Conservation (phyloP, 2,113 vertebrate genomes). For the Macrotus californicus region DNA sequence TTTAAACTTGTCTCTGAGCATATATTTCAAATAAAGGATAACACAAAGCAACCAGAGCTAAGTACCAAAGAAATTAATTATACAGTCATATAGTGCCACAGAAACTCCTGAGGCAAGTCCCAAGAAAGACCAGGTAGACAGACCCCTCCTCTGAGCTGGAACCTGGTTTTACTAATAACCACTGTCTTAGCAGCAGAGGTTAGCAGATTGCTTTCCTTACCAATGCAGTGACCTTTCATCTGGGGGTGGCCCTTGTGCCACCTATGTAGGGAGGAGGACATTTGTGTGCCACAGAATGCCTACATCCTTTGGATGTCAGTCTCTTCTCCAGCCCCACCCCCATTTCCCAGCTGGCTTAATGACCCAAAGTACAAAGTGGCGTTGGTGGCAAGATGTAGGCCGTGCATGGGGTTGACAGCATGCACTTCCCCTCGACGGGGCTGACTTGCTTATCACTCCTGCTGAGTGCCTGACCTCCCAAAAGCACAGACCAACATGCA, state of each 20-base stretch:
- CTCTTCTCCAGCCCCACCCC: background rate
- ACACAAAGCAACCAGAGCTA: constrained; percentile 30
- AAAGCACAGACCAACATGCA: background rate
- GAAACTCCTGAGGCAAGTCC: background rate
- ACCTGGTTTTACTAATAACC: background rate
- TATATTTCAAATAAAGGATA: constrained; percentile 41
- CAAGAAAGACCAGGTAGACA: background rate
- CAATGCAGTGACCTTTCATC: background rate
- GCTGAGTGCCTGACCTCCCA: background rate
- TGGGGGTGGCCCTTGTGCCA: background rate
- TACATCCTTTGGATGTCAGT: background rate
- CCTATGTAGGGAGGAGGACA: background rate
- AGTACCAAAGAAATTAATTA: constrained; percentile 48
- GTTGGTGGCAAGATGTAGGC: background rate
- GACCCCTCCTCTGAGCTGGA: background rate
- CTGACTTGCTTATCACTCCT: background rate
- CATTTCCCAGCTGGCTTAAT: background rate
- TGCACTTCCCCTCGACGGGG: background rate
- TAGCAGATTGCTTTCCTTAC: background rate
- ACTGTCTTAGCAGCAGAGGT: background rate
- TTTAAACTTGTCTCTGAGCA: constrained; percentile 50
- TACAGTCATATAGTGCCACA: background rate
- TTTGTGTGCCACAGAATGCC: background rate
- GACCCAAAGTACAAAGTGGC: background rate
- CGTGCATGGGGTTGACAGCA: background rate